Evolutionary conservation across 2,113 vertebrate genomes (phyloP).

Genomic region (Alligator mississippiensis): DNA sequence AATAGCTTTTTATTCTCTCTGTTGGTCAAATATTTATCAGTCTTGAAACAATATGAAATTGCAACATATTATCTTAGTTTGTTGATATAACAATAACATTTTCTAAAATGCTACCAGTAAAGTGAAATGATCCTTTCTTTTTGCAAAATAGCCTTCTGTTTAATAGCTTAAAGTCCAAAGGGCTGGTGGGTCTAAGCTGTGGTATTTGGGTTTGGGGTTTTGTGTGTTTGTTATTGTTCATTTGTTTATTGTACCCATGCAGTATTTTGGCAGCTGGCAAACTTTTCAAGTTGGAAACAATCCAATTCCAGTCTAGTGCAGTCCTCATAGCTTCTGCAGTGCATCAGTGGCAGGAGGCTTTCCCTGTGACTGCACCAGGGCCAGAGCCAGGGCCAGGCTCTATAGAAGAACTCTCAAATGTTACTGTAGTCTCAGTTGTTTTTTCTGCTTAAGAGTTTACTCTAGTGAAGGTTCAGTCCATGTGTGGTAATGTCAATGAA

Average conservation of each 20-base stretch:
- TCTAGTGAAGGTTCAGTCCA: background rate
- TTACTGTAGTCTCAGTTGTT: background rate
- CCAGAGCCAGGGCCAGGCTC: no score
- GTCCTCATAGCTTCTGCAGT: no score
- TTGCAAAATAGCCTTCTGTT: background rate
- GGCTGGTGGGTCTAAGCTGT: background rate
- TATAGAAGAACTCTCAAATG: background rate
- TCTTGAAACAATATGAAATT: background rate
- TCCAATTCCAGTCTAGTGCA: no score
- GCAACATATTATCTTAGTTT: background rate
- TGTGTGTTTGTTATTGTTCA: background rate
- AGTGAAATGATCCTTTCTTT: background rate
- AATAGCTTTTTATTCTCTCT: background rate
- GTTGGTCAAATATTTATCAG: background rate
- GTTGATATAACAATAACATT: background rate
- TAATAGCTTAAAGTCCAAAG: background rate
- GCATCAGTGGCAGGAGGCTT: no score
- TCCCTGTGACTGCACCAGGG: no score
- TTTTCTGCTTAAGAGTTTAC: background rate
- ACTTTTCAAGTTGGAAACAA: no score
- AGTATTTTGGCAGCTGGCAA: no score
- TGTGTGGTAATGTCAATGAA: background rate
- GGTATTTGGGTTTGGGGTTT: background rate
- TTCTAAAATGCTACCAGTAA: background rate
- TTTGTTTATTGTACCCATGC: no score